Evolutionary conservation across 2,113 vertebrate species (phyloP), one percentile per base, ranked within the genome.

Genomic region (Raja brachyura): DNA sequence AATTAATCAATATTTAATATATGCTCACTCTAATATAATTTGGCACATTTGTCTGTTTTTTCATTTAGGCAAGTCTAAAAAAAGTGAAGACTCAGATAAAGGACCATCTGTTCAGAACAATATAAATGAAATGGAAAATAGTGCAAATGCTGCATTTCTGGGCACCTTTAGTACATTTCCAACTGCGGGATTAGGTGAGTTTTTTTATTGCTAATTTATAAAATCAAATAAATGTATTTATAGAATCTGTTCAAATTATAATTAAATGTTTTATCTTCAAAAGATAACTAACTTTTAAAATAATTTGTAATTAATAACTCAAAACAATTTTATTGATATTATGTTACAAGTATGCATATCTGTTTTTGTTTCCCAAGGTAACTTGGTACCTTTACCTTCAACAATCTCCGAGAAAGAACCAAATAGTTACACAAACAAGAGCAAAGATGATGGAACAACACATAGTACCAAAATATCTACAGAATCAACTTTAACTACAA

Each of bases 31-130:
- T 9, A n/a, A 48, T 74, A 13, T 73, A 73, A 54, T 92, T 92
- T 73, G 33, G 66, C 48, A 48, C 5, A 73, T 73, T 54, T 92
- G 39, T 48, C 3, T 74, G 31, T 11, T 54, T 93, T 94, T 95
- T 94, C 93, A 94, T 95, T 95, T 54, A 99, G 98, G 98, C 95
- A 98, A 98, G 96, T 96, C 94, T 93, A 98, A 96, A 94, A 94
- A 94, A 78, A 94, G 94, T 94, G 98, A 98, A 94, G 96, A 94
- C 93, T 93, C 94, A 93, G 95, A 97, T 94, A 95, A 95, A 78
- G 96, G 93, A 79, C 95, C 97, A 94, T 96, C 95, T 70, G 96
- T 93, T 94, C 95, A 95, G 73, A 96, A 93, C 93, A 96, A 95
- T 90, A 95, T 93, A 94, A 93, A 94, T 93, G 95, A 95, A 20